phyloP scores from a whole-genome alignment of 2,113 vertebrate genomes.

The Antechinus stuartii region DNA sequence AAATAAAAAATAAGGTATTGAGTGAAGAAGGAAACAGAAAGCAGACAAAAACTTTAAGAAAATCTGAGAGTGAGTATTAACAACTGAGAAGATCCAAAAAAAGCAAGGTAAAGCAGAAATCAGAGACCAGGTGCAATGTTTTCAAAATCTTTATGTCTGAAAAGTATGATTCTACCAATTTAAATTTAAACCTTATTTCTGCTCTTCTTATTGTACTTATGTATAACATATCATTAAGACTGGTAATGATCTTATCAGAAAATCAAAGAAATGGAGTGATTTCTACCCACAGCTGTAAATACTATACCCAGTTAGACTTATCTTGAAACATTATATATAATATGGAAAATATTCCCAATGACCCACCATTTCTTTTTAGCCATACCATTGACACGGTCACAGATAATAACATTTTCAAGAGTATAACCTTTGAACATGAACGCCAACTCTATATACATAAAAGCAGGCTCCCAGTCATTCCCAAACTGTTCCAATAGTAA shows the following conservation, averaged over 20 bases:
- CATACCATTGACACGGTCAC: not conserved
- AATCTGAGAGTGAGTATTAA: not conserved
- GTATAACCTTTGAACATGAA: not conserved
- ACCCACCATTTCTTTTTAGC: not conserved
- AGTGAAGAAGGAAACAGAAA: not conserved
- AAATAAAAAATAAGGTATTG: not conserved
- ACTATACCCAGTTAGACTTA: not conserved
- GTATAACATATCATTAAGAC: not conserved
- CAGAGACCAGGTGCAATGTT: not conserved
- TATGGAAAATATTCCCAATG: not conserved
- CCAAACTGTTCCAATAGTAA: not conserved
- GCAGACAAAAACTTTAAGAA: not conserved
- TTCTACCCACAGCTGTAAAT: not conserved
- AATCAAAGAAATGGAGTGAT: not conserved
- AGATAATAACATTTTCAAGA: not conserved
- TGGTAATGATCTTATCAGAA: not conserved
- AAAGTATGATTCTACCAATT: not conserved
- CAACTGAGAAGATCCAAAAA: not conserved
- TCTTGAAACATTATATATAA: not conserved
- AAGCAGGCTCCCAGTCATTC: not conserved
- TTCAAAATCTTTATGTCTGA: not conserved
- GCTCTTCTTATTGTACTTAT: not conserved
- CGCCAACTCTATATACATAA: not conserved
- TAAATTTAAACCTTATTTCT: not conserved
- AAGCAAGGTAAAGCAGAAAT: not conserved